Base-by-base conservation (phyloP, 2,113 vertebrate species). In the Pygoscelis antarcticus region DNA sequence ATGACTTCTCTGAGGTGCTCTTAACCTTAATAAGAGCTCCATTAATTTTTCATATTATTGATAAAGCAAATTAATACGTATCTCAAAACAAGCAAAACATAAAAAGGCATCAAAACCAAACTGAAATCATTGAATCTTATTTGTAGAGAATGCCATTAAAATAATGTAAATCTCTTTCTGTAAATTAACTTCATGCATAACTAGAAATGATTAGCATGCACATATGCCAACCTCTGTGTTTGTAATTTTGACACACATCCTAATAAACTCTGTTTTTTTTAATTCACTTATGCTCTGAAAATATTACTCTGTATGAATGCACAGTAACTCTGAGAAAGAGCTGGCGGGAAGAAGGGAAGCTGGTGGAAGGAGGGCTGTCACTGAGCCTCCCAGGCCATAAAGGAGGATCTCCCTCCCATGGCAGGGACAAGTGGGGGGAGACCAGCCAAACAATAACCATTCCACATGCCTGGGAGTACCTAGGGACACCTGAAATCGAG, bases 141-240 rank as follows among this genome's bases (percentile, higher is more conserved):
- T 95, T 97, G 93, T 77, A 79, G 70, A 93, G 74, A 96, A 86
- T 95, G 78, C 47, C 69, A 96, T 97, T 97, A 97, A 97, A 97
- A 95, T 97, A 95, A 96, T 96, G 87, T 92, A 96, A 96, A 90
- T 96, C 51, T 96, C 30, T 57, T 94, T 74, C 54, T 93, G 91
- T 92, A 96, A 97, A 98, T 97, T 87, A 97, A 84, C 46, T 97
- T 93, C 72, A 96, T 95, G 95, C 95, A 94, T 97, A 97, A 97
- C 91, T 96, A 95, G 83, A 92, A 95, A 94, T 88, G 86, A 95
- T 98, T 94, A 94, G 93, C 66, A 95, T 85, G 61, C 76, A 30
- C 64, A 76, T 84, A 69, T 72, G 93, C 90, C 89, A 82, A 91
- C 79, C 91, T 87, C 90, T 76, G 81, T 74, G 93, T 84, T 94